Evolutionary conservation across 2,113 vertebrate species (phyloP), one percentile per base, ranked within the genome.

Genomic region (Tachycineta bicolor): DNA sequence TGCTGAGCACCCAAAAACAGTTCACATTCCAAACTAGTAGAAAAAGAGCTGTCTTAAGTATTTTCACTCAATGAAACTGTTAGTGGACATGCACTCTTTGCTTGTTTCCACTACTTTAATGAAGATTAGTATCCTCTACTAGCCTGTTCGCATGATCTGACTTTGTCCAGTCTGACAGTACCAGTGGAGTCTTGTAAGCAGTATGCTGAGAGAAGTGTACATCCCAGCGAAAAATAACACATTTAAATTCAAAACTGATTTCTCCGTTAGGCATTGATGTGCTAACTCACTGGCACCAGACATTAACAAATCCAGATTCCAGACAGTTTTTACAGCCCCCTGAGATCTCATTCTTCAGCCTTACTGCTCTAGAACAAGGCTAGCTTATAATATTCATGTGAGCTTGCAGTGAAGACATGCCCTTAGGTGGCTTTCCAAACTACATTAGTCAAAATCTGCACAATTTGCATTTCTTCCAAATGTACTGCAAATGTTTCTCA

Each of bases 321-420:
- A 88, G 41, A 47, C 5, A 33, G n/a, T 43, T 77, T 91, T 65
- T 49, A 37, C 11, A 62, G 53, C n/a, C 25, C n/a, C 43, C 46
- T 17, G 9, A 83, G 37, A 49, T 20, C 18, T 76, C 31, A n/a
- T 25, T 85, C 28, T 41, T 92, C 67, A 46, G 41, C 28, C 56
- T 85, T 59, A 67, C n/a, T 59, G 37, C 43, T 71, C 81, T 71
- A 84, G 47, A 87, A 82, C 69, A 78, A 67, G 78, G 26, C 23
- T 12, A n/a, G 8, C 12, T 84, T 41, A 44, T 9, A 1, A 2
- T 6, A 21, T 26, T 31, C 4, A 0, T 29, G 13, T 50, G 26
- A 83, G n/a, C 28, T 76, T 33, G 15, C 1, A 37, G 19, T 41
- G 26, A 93, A 82, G 60, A 52, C 9, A 7, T 6, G 44, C 6